Conservation (phyloP, 2,113 vertebrate genomes). For the Sprattus sprattus region DNA sequence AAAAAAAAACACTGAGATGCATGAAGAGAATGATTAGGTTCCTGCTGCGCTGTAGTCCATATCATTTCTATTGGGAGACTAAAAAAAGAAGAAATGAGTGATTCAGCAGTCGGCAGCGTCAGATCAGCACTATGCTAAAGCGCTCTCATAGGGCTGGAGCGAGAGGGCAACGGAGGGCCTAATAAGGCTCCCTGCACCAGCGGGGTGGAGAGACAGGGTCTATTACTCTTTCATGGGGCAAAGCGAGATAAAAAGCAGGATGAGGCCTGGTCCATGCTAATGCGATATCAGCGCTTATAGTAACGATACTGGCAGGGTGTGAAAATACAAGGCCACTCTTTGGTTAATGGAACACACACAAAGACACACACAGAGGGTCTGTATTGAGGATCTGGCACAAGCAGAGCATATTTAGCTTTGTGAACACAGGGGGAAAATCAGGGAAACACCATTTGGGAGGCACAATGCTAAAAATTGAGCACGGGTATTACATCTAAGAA, state of each 20-base stretch:
- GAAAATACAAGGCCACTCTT: not conserved
- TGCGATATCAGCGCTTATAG: not conserved
- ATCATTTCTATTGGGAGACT: not conserved
- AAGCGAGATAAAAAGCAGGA: not conserved
- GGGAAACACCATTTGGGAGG: not conserved
- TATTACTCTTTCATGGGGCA: not conserved
- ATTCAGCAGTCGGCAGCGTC: not conserved
- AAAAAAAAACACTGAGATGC: not conserved
- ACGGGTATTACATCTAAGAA: not conserved
- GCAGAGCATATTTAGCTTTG: not conserved
- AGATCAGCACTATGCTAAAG: constrained; percentile 10
- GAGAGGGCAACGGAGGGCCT: not conserved
- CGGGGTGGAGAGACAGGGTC: not conserved
- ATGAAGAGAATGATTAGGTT: not conserved
- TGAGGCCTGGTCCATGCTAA: not conserved
- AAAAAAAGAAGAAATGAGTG: not conserved
- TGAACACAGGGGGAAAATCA: not conserved
- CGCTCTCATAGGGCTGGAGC: not conserved
- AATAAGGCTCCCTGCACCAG: not conserved
- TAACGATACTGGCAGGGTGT: not conserved
- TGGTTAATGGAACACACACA: constrained; percentile 1
- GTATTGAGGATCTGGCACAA: no score
- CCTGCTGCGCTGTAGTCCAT: not conserved
- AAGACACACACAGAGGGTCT: not conserved
- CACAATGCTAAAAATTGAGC: not conserved